Evolutionary conservation across 2,113 vertebrate species (phyloP).

Genomic region (Cinclus cinclus): DNA sequence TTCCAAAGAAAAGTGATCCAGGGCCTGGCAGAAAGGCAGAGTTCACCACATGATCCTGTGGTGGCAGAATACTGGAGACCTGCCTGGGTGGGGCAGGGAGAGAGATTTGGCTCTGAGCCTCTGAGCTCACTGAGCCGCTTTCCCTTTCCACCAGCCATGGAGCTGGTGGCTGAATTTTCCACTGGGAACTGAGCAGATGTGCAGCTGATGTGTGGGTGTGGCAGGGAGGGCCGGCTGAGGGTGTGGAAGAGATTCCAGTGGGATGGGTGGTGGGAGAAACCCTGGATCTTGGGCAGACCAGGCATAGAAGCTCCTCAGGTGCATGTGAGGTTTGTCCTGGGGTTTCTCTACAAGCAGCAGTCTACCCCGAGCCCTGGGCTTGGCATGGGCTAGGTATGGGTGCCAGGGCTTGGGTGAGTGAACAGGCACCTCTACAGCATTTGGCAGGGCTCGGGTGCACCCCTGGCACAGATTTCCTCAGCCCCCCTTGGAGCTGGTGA

Average conservation of each 20-base stretch:
- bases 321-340: accelerated
- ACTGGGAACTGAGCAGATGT: neutral
- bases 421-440: neutral
- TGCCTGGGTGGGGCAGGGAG: accelerated
- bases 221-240: neutral
- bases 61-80: neutral
- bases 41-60: neutral
- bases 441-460: neutral
- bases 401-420: neutral
- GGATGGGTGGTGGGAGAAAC: neutral
- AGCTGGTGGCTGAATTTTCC: neutral
- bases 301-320: neutral
- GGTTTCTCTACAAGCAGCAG: neutral
- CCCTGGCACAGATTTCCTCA: neutral
- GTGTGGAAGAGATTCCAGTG: neutral
- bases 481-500: neutral
- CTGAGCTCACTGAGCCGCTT: accelerated
- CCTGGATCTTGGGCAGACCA: neutral
- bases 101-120: accelerated
- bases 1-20: neutral
- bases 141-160: accelerated
- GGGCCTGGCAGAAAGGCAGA: too few relatives aligned
- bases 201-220: neutral
- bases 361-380: neutral
- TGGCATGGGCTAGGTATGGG: neutral